Evolutionary conservation across 2,113 vertebrate genomes (phyloP), one percentile per base, ranked within the genome.

Genomic region (Nothobranchius furzeri): DNA sequence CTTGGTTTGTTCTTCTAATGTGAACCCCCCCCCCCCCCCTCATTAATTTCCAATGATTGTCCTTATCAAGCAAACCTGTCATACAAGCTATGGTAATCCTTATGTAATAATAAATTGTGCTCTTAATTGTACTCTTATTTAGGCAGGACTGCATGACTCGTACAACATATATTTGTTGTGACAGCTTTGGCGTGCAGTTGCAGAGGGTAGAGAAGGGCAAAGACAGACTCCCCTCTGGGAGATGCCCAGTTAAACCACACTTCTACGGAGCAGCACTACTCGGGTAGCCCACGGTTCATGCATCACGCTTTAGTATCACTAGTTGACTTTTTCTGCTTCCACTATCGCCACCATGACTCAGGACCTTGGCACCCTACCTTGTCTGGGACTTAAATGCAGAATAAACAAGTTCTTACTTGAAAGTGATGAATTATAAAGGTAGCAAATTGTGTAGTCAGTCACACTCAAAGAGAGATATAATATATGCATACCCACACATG

Each of bases 121-220:
- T 88, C 72, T 78, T 76, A 52, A 68, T 67, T 67, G 64, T 63
- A 76, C 75, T 88, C 72, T 78, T 76, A 80, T 82, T 76, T 69
- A 74, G 75, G 60, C 57, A 57, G 75, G 43, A 57, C 64, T 3
- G 64, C 64, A 64, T 73, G 49, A 73, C 48, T 46, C 12, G 30
- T 61, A 61, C 70, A 79, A 73, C 74, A 60, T 79, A 64, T 55
- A 76, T 86, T 76, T 75, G 64, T 75, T 54, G 10, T 2, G 68
- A 70, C 77, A 78, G 81, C 70, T 80, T 78, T 81, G 51, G 69
- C 54, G 45, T 74, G 76, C 52, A 52, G 51, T 45, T 66, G 58
- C 55, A 60, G 35, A 54, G 43, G 48, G 40, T 36, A 68, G 30
- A 55, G 67, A 67, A 73, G 76, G 70, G 84, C 75, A 74, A 67